Evolutionary conservation across 2,797 vertebrate species (phyloP), one percentile per base, ranked within the genome.

Genomic region (Darevskia mixta): DNA sequence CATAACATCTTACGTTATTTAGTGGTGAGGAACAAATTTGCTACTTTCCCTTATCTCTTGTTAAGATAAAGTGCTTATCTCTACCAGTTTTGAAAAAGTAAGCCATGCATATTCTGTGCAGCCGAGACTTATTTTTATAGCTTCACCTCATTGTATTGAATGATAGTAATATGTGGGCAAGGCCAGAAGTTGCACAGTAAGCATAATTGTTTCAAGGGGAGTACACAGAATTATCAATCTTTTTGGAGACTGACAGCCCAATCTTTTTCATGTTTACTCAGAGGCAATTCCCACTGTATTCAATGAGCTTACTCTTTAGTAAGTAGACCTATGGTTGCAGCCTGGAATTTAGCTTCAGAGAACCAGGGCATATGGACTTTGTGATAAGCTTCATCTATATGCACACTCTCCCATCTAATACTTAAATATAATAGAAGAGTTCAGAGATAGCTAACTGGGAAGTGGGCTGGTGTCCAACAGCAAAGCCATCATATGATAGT

Each of bases 1-100:
- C 72, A 45, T 89, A 89, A 85, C 23, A 55, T 86, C 72, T 69
- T 29, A 64, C 61, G 83, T 77, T 86, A 89, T 79, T 88, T 91
- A 5, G 25, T 67, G 78, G 45, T 45, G 79, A 89, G 0, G 25
- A 20, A 64, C 75, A 90, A 88, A 77, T 15, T 73, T 23, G 27
- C 75, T 71, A 17, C 0, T 72, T 79, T 43, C 55, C n/a, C 49
- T 87, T 32, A n/a, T 91, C 76, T 89, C 64, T 79, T 87, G 8
- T 32, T 83, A 91, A 86, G 85, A 83, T 4, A 82, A 35, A 86
- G 41, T 71, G 35, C 18, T n/a, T 77, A 25, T 83, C 49, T 82
- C 85, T 88, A 67, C 8, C 32, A 32, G 27, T 69, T 55, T 81
- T 18, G 2, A 38, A 71, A 91, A 18, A 25, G 1, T 86, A 86